Evolutionary conservation across 2,797 vertebrate species (phyloP).

Genomic region (Tokudaia tokunoshimensis): DNA sequence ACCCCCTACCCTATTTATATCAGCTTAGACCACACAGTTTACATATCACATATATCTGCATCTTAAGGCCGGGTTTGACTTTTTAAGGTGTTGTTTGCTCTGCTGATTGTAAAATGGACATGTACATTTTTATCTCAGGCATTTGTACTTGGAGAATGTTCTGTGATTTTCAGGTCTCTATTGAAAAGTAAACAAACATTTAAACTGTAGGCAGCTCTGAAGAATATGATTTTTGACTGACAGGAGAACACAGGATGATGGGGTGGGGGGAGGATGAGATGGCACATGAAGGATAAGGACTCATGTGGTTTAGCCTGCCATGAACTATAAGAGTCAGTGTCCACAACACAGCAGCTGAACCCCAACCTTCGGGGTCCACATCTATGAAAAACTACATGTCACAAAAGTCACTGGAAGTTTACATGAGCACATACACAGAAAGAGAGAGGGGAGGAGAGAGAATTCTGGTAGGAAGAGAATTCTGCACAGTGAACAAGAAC

Average conservation of each 20-base stretch:
- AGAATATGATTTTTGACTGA: neutral
- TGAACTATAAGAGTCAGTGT: neutral
- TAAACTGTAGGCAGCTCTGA: neutral
- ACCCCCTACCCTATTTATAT: neutral
- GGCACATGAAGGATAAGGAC: rapidly evolving
- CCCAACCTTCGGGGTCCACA: neutral
- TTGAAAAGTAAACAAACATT: neutral
- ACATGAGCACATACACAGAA: neutral
- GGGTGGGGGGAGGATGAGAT: neutral
- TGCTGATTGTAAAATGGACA: neutral
- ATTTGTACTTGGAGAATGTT: neutral
- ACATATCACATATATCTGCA: neutral
- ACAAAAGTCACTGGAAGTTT: neutral
- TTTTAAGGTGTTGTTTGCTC: neutral
- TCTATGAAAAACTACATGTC: neutral
- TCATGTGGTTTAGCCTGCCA: too few relatives aligned
- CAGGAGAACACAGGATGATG: neutral
- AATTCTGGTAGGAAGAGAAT: neutral
- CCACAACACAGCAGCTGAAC: neutral
- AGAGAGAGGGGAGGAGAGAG: neutral
- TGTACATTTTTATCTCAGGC: neutral
- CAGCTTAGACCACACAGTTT: neutral
- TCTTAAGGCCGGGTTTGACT: neutral
- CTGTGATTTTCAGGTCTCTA: neutral
- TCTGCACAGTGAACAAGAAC: neutral